These are phyloP conservation scores for Phenacoccus solenopsis DNA, from an alignment of 1,140 invertebrate genomes.

Conservation along the genomic window DNA sequence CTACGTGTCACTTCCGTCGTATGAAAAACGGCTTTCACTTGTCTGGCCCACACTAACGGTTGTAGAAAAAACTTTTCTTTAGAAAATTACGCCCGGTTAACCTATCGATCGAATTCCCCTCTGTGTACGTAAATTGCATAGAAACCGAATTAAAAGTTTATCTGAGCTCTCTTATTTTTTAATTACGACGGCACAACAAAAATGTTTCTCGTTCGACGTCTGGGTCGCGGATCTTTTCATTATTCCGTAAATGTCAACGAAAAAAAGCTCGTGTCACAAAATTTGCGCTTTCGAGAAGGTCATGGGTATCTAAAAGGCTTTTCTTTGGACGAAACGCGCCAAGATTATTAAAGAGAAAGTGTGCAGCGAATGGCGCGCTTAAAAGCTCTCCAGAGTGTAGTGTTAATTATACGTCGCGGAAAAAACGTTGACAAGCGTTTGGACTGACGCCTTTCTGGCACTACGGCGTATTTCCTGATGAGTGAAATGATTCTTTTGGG, in stretches of 20 bases:
- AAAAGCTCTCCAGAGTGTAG: background rate
- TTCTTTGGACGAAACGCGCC: background rate
- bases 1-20: background rate
- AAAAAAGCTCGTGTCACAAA: background rate
- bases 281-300: background rate
- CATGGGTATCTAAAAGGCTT: background rate
- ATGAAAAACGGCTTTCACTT: background rate
- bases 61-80: background rate
- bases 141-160: too few species aligned
- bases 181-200: background rate
- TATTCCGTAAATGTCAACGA: background rate
- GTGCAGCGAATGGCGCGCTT: background rate
- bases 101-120: background rate
- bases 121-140: background rate
- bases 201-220: background rate
- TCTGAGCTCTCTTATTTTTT: background rate
- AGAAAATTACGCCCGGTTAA: background rate
- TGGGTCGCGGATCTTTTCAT: background rate
- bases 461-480: too few species aligned
- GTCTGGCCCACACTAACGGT: background rate
- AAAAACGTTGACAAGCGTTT: background rate
- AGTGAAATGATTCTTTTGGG: too few species aligned
- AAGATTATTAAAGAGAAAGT: background rate
- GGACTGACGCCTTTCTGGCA: background rate
- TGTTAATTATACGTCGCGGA: background rate